These are phyloP conservation scores for Bostrychus sinensis DNA, from an alignment of 2,113 vertebrate genomes.

Conservation along the genomic window DNA sequence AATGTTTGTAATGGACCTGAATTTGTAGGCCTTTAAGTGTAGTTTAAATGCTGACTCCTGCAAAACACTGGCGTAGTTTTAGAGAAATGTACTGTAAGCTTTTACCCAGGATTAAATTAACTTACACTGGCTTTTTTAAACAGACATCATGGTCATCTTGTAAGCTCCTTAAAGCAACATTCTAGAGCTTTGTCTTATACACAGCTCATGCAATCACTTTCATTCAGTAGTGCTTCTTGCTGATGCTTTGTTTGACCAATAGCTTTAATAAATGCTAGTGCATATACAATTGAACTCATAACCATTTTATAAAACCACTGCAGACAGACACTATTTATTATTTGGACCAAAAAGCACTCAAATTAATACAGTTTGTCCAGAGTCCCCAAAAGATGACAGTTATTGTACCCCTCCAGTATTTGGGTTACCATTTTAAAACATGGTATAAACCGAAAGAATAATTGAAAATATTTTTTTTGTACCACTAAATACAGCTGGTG, in stretches of 20 bases:
- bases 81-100: conserved; percentile 24
- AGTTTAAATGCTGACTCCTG: conserved; percentile 13
- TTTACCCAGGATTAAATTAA: conserved; percentile 32
- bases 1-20: conserved; percentile 21
- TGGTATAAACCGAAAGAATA: not conserved
- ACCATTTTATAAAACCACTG: conserved; percentile 5
- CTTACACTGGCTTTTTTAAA: conserved; percentile 22
- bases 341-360: not conserved
- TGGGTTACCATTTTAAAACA: not conserved
- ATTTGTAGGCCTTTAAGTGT: conserved; percentile 27
- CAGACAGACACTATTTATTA: conserved; percentile 9
- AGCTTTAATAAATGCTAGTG: conserved; percentile 18
- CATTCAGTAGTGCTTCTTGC: conserved; percentile 4
- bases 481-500: not conserved
- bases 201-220: not conserved
- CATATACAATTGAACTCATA: conserved; percentile 5
- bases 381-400: not conserved
- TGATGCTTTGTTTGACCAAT: conserved; percentile 18
- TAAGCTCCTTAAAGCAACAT: conserved; percentile 21
- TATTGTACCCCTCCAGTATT: conserved; percentile 26
- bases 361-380: not conserved
- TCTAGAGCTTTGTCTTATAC: conserved; percentile 31
- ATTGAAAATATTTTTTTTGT: not conserved
- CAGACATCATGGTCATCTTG: conserved; percentile 18
- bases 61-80: conserved; percentile 19